Conservation (phyloP, 2,888 invertebrate species). For the Calameuta pallipes region DNA sequence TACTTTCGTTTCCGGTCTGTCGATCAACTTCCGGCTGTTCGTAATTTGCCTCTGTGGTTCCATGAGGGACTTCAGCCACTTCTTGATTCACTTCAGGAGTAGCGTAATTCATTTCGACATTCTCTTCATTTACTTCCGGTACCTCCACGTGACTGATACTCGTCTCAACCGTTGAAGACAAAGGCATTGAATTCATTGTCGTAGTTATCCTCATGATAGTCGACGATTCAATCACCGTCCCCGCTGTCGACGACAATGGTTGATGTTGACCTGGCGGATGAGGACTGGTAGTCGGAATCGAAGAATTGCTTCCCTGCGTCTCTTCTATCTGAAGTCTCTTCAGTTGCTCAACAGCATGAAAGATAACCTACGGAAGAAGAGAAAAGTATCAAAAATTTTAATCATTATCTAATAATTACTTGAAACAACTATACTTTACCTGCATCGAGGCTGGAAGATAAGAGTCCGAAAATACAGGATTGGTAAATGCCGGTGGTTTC, state of each 20-base stretch:
- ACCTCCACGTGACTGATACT: constrained; percentile 38
- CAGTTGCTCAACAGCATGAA: constrained; percentile 56
- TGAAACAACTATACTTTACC: constrained; percentile 49
- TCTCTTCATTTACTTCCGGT: constrained; percentile 50
- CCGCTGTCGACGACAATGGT: constrained; percentile 6
- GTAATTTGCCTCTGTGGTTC: constrained; percentile 34
- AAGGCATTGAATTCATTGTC: background rate
- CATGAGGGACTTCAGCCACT: constrained; percentile 34
- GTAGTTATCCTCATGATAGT: background rate
- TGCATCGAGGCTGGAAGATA: constrained; percentile 79
- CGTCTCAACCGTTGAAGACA: constrained; percentile 1
- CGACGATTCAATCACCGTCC: background rate
- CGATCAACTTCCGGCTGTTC: constrained; percentile 18
- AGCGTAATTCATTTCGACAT: constrained; percentile 45
- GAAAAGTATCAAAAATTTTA: background rate
- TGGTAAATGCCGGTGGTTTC: constrained; percentile 52
- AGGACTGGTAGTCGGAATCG: constrained; percentile 38
- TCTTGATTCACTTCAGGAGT: constrained; percentile 49
- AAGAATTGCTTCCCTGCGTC: constrained; percentile 24
- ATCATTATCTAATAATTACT: background rate
- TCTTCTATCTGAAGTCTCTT: constrained; percentile 46
- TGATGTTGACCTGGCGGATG: constrained; percentile 41
- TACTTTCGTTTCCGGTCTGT: constrained; percentile 16
- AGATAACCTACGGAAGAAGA: constrained; percentile 48
- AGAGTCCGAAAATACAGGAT: constrained; percentile 70